phyloP scores from a whole-genome alignment of 1,140 invertebrate species.

The Magallana angulata region DNA sequence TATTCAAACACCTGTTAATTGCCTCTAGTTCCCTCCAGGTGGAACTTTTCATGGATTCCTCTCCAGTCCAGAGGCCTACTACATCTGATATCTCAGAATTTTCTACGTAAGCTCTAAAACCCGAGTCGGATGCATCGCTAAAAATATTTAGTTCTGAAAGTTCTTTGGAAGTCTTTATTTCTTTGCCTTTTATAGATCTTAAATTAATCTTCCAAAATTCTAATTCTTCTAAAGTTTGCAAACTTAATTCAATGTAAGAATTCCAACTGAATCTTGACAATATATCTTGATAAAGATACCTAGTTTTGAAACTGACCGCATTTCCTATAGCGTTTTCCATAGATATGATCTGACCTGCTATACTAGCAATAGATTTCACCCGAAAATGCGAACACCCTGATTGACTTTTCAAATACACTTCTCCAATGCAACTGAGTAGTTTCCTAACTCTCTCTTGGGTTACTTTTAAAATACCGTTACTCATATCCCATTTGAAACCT shows the following conservation, averaged over 20 bases:
- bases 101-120: not conserved
- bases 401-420: not conserved
- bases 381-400: constrained; percentile 1
- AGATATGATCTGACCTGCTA: constrained; percentile 57
- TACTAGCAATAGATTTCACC: constrained; percentile 41
- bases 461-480: constrained; percentile 31
- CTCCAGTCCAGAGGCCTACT: not conserved
- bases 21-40: constrained; percentile 31
- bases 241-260: constrained; percentile 34
- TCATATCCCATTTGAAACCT: constrained; percentile 44
- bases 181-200: constrained; percentile 24
- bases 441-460: not conserved
- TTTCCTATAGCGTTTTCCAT: constrained; percentile 45
- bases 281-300: constrained; percentile 53
- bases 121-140: not conserved
- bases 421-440: not conserved
- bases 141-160: not conserved
- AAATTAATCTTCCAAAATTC: constrained; percentile 41
- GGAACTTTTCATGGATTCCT: not conserved
- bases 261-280: constrained; percentile 44
- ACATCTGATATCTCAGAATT: not conserved
- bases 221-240: not conserved
- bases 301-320: constrained; percentile 36
- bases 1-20: constrained; percentile 11
- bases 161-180: too few relatives aligned